A percentile compares a stretch with the other conserved stretches of the same genome.
Conservation (phyloP, 2,113 vertebrate genomes). For the Oxygymnocypris stewartii region DNA sequence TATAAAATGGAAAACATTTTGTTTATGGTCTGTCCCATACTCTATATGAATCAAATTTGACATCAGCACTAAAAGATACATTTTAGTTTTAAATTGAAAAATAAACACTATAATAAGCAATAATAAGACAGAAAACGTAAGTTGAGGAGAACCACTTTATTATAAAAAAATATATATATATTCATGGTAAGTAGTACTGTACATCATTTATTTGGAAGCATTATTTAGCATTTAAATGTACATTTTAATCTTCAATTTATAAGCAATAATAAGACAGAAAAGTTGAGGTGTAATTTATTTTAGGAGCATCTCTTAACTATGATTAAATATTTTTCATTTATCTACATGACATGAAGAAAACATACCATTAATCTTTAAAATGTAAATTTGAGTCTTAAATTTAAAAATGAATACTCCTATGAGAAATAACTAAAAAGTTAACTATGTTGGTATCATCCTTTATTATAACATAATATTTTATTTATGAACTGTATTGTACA, state of each 20-base stretch:
- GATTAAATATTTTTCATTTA: neutral
- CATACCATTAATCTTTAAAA: neutral
- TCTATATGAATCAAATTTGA: neutral
- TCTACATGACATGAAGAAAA: neutral
- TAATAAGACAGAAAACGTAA: neutral
- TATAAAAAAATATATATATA: neutral
- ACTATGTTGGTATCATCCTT: neutral
- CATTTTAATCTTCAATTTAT: neutral
- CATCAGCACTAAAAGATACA: neutral
- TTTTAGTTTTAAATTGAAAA: neutral
- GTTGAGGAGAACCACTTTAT: neutral
- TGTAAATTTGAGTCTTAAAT: neutral
- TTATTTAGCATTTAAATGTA: neutral
- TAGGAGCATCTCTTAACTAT: neutral
- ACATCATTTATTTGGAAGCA: neutral
- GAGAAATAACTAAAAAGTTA: neutral
- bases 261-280: neutral
- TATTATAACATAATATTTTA: neutral
- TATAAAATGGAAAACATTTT: too few relatives aligned
- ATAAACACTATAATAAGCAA: neutral
- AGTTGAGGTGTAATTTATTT: neutral
- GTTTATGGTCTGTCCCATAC: neutral
- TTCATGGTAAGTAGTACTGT: neutral
- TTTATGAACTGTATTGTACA: neutral
- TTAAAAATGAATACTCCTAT: neutral